These are phyloP conservation scores for Harpagoxenus sublaevis DNA, from an alignment of 2,888 invertebrate species.

Conservation along the genomic window DNA sequence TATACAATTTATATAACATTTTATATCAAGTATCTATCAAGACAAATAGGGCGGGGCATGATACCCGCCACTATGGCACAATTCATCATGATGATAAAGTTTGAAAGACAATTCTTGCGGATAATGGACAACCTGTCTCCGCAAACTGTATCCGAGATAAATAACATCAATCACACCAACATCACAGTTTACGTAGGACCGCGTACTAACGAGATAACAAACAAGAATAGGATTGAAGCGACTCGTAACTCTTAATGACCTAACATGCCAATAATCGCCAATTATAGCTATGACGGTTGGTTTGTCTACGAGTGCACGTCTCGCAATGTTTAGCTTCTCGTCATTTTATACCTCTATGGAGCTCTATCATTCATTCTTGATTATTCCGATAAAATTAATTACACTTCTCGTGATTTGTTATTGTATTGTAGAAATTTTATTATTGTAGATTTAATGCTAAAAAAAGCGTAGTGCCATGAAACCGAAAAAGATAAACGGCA, in stretches of 20 bases:
- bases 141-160: slow-evolving; percentile 4
- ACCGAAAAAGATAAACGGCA: not conserved
- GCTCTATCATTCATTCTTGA: not conserved
- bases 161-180: slow-evolving; percentile 3
- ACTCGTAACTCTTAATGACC: slow-evolving; percentile 11
- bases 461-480: not conserved
- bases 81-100: slow-evolving; percentile 10
- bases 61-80: not conserved
- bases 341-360: slow-evolving; percentile 1
- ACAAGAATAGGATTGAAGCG: not conserved
- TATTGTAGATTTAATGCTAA: not conserved
- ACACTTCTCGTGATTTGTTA: not conserved
- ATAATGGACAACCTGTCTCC: not conserved
- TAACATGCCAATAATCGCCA: slow-evolving; percentile 20
- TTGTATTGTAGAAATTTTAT: not conserved
- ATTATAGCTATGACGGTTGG: slow-evolving; percentile 30
- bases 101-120: not conserved
- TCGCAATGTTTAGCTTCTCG: not conserved
- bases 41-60: not conserved
- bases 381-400: not conserved
- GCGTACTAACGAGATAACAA: not conserved
- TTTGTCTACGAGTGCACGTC: not conserved
- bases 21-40: slow-evolving; percentile 1
- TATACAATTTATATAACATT: not conserved
- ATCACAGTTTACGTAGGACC: not conserved